phyloP scores from a whole-genome alignment of 2,888 invertebrate genomes.

The Vannuccia rotundouncinata region DNA sequence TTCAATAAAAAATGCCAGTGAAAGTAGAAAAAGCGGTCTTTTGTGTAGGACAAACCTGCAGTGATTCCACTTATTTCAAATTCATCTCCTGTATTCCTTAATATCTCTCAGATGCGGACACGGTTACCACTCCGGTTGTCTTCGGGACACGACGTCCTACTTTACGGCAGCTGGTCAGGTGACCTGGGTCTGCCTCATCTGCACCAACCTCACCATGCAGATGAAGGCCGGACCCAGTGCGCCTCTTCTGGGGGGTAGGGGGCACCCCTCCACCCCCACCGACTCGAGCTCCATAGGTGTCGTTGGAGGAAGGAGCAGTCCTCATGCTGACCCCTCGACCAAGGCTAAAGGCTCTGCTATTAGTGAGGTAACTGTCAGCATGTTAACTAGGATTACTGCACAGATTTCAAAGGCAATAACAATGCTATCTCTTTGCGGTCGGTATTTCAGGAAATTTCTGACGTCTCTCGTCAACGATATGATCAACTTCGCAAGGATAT shows the following conservation, averaged over 20 bases:
- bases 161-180: background rate
- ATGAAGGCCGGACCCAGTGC: constrained; percentile 7
- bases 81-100: background rate
- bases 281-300: background rate
- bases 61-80: no score
- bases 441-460: background rate
- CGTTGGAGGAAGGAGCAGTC: background rate
- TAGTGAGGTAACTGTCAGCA: background rate
- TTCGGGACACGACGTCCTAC: background rate
- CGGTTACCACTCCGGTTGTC: background rate
- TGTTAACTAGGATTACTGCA: no score
- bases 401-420: no score
- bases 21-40: no score
- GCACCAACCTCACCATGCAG: background rate
- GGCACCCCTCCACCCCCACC: background rate
- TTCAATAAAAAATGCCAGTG: no score
- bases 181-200: constrained; percentile 19
- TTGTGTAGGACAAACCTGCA: no score
- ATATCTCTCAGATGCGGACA: background rate
- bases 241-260: background rate
- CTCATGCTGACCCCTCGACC: background rate
- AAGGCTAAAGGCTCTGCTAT: background rate
- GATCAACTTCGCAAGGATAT: constrained; percentile 3
- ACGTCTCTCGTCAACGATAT: background rate
- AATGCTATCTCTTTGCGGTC: no score